Conservation (phyloP, 1,140 invertebrate genomes). For the Microvelia longipes region DNA sequence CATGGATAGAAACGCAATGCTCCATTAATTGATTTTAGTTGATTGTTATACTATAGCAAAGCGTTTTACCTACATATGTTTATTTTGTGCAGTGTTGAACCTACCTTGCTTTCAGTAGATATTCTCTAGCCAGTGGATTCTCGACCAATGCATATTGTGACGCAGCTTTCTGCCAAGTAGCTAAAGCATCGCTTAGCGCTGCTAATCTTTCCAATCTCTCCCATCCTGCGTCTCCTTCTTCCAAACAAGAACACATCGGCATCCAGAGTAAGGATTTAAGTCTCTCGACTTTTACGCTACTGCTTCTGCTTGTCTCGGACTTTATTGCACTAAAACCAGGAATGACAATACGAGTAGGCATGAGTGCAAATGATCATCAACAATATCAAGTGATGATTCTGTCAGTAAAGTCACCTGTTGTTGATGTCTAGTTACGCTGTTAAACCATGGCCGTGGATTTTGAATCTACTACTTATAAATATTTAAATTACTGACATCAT, state of each 20-base stretch:
- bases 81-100: not conserved
- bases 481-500: too few species aligned
- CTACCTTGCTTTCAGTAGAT: conserved; percentile 3
- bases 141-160: conserved; percentile 2
- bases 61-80: not conserved
- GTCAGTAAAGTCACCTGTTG: too few species aligned
- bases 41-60: not conserved
- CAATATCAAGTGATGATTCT: too few species aligned
- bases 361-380: too few species aligned
- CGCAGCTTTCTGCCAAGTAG: conserved; percentile 3
- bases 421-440: too few species aligned
- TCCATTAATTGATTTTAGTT: not conserved
- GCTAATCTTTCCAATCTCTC: not conserved
- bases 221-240: not conserved
- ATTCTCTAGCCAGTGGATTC: conserved; percentile 1
- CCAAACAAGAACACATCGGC: not conserved
- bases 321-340: too few species aligned
- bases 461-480: too few species aligned
- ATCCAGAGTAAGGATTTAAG: not conserved
- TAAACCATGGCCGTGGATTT: too few species aligned
- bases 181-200: not conserved
- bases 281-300: not conserved
- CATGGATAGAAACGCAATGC: not conserved
- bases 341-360: too few species aligned
- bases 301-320: not conserved